Base-by-base conservation (phyloP, 2,113 vertebrate species). In the Leiothrix lutea region DNA sequence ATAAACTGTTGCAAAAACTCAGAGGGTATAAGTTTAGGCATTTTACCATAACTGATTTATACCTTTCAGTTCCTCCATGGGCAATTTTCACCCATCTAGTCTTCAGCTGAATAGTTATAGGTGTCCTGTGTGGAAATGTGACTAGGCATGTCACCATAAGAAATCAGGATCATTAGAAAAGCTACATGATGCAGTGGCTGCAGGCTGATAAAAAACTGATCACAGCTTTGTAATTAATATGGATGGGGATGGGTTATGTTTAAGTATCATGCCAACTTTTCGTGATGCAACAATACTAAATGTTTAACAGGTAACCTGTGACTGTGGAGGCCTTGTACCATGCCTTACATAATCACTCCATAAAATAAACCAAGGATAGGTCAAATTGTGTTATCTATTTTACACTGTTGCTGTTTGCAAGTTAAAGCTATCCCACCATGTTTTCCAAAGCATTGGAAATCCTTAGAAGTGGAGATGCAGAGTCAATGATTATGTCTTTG, bases 171-270 rank as follows among this genome's bases (percentile, higher is more conserved):
- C 2, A 15, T 70, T 70, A 22, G 62, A 61, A 86, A 44, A 65
- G 0, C 8, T 60, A 50, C 9, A 44, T 0, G 0, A 42, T 56
- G 14, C 18, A 64, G 15, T 44, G 28, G 19, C 35, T 71, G n/a
- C 9, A 84, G 66, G 71, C 24, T 15, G 23, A 81, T 22, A 44
- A 6, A 69, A 57, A 67, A 23, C 3, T 56, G 9, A 70, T 45
- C 48, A 84, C 47, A 81, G 5, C 12, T 82, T 72, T 85, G 31
- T 7, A 66, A 13, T 75, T 57, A 70, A n/a, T 57, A 9, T 1
- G 7, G 20, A 23, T 47, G 8, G 11, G 12, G 31, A 51, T 29
- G 50, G 4, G 1, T 71, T 82, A 53, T 58, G 14, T n/a, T 80
- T 31, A 58, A 53, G 14, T 22, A 40, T 42, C 12, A 16, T 25